Evolutionary conservation across 2,888 invertebrate species (phyloP).

Genomic region (Homarus gammarus): DNA sequence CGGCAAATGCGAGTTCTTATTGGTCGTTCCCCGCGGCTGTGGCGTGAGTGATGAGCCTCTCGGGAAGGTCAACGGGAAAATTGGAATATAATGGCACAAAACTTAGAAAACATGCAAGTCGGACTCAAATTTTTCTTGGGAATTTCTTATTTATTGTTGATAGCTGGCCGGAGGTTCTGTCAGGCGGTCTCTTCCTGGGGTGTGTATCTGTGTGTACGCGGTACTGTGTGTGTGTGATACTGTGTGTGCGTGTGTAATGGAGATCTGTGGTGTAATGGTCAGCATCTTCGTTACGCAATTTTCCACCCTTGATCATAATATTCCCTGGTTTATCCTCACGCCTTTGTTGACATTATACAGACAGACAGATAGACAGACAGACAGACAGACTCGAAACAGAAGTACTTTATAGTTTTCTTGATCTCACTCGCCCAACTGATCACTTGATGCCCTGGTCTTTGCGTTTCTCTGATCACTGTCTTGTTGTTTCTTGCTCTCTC

Average conservation of each 20-base stretch:
- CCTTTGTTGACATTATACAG: too few species aligned
- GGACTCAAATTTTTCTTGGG: constrained; percentile 17
- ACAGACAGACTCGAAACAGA: background rate
- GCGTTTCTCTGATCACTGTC: background rate
- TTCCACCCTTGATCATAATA: too few species aligned
- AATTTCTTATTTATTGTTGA: constrained; percentile 7
- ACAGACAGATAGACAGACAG: background rate
- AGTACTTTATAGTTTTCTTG: background rate
- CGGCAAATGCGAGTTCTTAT: background rate
- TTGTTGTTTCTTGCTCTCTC: background rate
- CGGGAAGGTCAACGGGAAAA: constrained; percentile 27
- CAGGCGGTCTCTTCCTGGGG: background rate
- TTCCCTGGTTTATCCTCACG: too few species aligned
- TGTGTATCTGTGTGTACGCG: background rate
- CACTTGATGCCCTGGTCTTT: background rate
- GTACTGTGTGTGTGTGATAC: too few species aligned
- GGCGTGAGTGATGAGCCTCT: constrained; percentile 8
- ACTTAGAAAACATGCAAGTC: constrained; percentile 27
- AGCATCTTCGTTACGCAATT: too few species aligned
- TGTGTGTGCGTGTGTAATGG: too few species aligned
- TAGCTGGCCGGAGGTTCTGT: background rate
- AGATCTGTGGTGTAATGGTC: too few species aligned
- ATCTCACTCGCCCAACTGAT: background rate
- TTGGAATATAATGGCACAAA: constrained; percentile 28
- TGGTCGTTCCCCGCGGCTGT: constrained; percentile 18